Conservation (phyloP, 2,888 invertebrate genomes). For the Congeria kusceri region DNA sequence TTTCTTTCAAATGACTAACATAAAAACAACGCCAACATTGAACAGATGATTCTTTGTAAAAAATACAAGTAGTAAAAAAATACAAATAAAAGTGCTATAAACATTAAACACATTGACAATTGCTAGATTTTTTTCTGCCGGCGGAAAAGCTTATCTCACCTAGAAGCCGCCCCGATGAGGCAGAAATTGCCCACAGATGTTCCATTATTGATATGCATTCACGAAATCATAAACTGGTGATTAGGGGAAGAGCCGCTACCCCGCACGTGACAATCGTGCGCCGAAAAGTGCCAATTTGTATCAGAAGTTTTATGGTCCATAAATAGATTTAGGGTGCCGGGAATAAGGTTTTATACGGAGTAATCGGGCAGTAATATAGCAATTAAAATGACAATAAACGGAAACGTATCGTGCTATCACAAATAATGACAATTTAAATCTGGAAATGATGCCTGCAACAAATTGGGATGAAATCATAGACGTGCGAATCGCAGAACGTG, state of each 20-base stretch:
- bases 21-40: no score
- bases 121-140: no score
- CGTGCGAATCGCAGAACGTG: conserved; percentile 42
- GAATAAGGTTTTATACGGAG: conserved; percentile 55
- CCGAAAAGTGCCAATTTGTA: conserved; percentile 35
- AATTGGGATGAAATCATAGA: conserved; percentile 61
- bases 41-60: not conserved
- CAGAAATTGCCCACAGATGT: conserved; percentile 48
- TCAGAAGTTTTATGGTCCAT: conserved; percentile 40
- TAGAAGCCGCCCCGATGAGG: not conserved
- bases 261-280: conserved; percentile 6
- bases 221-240: conserved; percentile 28
- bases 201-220: conserved; percentile 29
- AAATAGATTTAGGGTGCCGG: conserved; percentile 30
- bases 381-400: conserved; percentile 61
- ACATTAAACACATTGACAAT: no score
- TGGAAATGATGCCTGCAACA: conserved; percentile 52
- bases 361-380: conserved; percentile 54
- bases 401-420: conserved; percentile 44
- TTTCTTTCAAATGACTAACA: no score
- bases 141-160: conserved; percentile 1
- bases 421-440: conserved; percentile 52
- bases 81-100: not conserved
- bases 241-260: not conserved
- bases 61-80: not conserved